Evolutionary conservation across 2,888 invertebrate genomes (phyloP), one percentile per base, ranked within the genome.

Genomic region (Lochmaea capreae): DNA sequence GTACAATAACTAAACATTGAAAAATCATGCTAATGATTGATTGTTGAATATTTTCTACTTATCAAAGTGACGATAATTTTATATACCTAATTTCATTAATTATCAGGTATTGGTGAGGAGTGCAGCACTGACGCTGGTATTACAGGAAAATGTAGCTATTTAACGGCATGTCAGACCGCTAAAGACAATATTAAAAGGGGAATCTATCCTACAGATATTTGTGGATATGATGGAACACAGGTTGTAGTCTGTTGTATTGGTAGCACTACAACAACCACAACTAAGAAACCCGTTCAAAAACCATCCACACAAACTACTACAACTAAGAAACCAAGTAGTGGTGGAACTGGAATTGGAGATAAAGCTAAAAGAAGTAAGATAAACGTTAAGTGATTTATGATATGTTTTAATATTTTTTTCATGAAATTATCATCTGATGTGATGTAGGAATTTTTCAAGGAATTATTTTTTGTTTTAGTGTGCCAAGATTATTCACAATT

Each of bases 401-500:
- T 10, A 42, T 42, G 8, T 10, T 42, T 42, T 42, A 10, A 11
- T 8, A 42, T 42, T 42, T 42, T 10, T 42, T 42, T 22, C 22
- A 22, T 3, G 3, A 22, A 22, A 22, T 22, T 22, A 22, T 22
- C 22, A 22, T 22, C 22, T 2, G 1, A 1, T 22, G 22, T 22
- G 22, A n/a, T n/a, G n/a, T n/a, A n/a, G 9, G 12, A 12, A 12
- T 1, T 1, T 14, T 14, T 4, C 12, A 46, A 46, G 46, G 14
- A 11, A 14, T 3, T 12, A 46, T 46, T 61, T 75, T 71, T 82
- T 69, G 76, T 83, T 84, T 67, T 76, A 89, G 89, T 88, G 86
- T 89, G 89, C 75, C 79, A 81, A 59, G 87, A 88, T 75, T 89
- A 89, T 78, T 84, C 84, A 0, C 80, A 87, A 73, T 81, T 85